These are phyloP conservation scores for Heliothis peltigera DNA, from an alignment of 2,888 invertebrate genomes.

Conservation along the genomic window DNA sequence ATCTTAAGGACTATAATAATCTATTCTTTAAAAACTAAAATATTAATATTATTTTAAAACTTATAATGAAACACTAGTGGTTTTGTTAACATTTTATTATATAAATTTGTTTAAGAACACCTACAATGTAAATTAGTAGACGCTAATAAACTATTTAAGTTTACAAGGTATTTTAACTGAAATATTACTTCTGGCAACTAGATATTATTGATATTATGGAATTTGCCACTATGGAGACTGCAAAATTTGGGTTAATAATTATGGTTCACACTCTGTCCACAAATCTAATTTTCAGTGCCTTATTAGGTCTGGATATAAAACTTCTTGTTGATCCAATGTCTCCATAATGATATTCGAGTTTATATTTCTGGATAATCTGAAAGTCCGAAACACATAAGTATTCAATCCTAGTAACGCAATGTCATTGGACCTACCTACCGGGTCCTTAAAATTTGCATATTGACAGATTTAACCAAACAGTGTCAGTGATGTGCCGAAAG, in stretches of 20 bases:
- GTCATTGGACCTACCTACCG: too few relatives aligned
- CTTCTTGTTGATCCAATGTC: slow-evolving; percentile 90
- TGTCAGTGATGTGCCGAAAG: too few relatives aligned
- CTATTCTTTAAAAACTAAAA: not conserved
- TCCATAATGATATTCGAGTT: slow-evolving; percentile 92
- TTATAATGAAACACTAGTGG: slow-evolving; percentile 19
- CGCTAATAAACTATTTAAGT: slow-evolving; percentile 54
- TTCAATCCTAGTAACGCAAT: too few relatives aligned
- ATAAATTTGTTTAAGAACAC: slow-evolving; percentile 41
- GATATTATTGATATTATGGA: slow-evolving; percentile 10
- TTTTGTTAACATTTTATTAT: slow-evolving; percentile 46
- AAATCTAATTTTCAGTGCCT: slow-evolving; percentile 91
- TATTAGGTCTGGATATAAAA: slow-evolving; percentile 91
- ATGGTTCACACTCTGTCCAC: slow-evolving; percentile 83
- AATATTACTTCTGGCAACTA: slow-evolving; percentile 36
- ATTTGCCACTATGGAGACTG: slow-evolving; percentile 6
- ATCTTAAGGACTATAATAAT: slow-evolving; percentile 19
- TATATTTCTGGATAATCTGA: slow-evolving; percentile 91
- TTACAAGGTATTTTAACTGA: slow-evolving; percentile 50
- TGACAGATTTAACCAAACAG: too few relatives aligned
- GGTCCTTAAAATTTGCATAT: too few relatives aligned
- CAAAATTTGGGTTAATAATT: not conserved
- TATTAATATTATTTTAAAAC: slow-evolving; percentile 1
- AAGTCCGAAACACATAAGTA: slow-evolving; percentile 53
- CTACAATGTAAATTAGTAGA: slow-evolving; percentile 53